Evolutionary conservation across 1,140 invertebrate genomes (phyloP).

Genomic region (Adelges cooleyi): DNA sequence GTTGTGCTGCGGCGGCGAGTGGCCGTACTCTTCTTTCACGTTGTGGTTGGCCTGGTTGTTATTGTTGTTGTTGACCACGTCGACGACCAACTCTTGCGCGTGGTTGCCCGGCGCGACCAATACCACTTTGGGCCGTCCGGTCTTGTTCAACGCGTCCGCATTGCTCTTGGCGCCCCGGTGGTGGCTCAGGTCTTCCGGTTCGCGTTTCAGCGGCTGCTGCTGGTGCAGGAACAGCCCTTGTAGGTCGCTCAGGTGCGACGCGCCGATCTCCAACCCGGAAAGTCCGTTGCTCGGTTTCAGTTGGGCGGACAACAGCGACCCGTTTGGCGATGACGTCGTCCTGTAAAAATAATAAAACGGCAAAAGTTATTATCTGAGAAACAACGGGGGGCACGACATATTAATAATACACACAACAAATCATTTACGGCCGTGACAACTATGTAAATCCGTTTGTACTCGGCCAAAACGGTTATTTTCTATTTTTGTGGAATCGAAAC

Average conservation of each 20-base stretch:
- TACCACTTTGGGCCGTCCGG: slow-evolving; percentile 38
- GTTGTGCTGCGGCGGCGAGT: slow-evolving; percentile 41
- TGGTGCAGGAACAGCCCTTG: slow-evolving; percentile 52
- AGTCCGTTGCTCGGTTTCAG: slow-evolving; percentile 46
- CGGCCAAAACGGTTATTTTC: too few relatives aligned
- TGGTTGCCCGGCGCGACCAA: slow-evolving; percentile 37
- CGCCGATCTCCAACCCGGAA: slow-evolving; percentile 42
- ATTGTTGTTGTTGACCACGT: slow-evolving; percentile 37
- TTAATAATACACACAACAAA: too few relatives aligned
- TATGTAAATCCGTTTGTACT: too few relatives aligned
- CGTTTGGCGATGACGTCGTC: slow-evolving; percentile 38
- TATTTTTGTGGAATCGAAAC: too few relatives aligned
- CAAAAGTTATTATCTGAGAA: too few relatives aligned
- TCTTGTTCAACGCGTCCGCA: slow-evolving; percentile 36
- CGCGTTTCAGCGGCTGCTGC: slow-evolving; percentile 47
- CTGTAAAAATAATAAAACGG: slow-evolving; percentile 30
- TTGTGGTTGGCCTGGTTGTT: slow-evolving; percentile 2
- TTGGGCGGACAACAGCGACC: slow-evolving; percentile 38
- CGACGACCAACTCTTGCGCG: slow-evolving; percentile 40
- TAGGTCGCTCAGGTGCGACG: slow-evolving; percentile 45
- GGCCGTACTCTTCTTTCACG: slow-evolving; percentile 42
- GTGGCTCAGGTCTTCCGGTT: slow-evolving; percentile 52
- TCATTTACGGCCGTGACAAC: too few relatives aligned
- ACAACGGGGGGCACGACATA: too few relatives aligned
- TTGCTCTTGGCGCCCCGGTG: slow-evolving; percentile 38